Percentiles rank a stretch among this genome's conserved stretches.
Conservation (phyloP, 2,888 invertebrate species). For the Sphinx pinastri region DNA sequence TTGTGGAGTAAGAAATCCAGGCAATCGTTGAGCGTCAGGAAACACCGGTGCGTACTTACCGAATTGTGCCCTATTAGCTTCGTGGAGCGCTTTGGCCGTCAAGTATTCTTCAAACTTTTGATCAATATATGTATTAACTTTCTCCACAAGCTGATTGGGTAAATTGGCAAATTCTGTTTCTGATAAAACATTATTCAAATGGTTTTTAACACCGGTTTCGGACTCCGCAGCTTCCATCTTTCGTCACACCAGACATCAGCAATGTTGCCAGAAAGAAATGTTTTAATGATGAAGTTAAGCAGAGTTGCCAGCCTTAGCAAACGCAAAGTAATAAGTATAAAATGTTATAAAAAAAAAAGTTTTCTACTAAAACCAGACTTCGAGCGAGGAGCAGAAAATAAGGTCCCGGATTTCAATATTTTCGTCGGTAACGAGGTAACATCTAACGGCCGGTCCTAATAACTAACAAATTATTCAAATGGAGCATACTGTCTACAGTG, state of each 20-base stretch:
- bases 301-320: no score
- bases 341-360: no score
- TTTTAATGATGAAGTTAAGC: no score
- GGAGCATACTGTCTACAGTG: no score
- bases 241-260: constrained; percentile 39
- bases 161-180: constrained; percentile 67
- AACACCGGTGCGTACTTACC: constrained; percentile 79
- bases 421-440: no score
- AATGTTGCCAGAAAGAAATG: no score
- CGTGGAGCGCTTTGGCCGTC: constrained; percentile 89
- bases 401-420: no score
- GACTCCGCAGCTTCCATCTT: constrained; percentile 75
- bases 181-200: constrained; percentile 74
- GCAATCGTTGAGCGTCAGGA: constrained; percentile 46
- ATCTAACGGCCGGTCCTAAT: no score
- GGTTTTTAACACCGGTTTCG: constrained; percentile 75
- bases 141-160: constrained; percentile 70
- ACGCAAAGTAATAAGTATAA: no score
- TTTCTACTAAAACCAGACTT: no score
- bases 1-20: constrained; percentile 21
- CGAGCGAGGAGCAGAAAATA: no score
- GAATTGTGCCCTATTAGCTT: constrained; percentile 85
- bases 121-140: constrained; percentile 84
- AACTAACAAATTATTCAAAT: no score
- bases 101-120: constrained; percentile 88